Evolutionary conservation across 92 coral and sea anemone species (phyloP).

Genomic region (Ricordea florida): DNA sequence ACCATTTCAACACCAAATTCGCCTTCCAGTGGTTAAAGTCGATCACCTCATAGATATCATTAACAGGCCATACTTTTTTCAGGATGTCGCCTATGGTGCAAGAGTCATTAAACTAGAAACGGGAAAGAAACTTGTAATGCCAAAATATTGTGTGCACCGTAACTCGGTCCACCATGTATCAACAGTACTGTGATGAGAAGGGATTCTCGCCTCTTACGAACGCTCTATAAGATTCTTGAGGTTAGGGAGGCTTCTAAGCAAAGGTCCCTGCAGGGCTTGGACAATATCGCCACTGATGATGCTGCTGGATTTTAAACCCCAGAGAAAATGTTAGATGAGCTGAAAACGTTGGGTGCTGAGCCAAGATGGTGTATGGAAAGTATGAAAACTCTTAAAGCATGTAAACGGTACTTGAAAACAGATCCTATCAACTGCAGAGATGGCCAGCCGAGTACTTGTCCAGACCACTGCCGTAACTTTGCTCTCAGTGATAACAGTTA

Average conservation of each 20-base stretch:
- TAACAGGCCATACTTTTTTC: slow-evolving; percentile 55
- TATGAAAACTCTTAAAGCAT: slow-evolving; percentile 11
- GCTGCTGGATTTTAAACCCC: slow-evolving; percentile 58
- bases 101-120: slow-evolving; percentile 41
- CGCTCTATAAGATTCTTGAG: slow-evolving; percentile 45
- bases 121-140: slow-evolving; percentile 45
- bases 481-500: slow-evolving; percentile 47
- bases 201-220: slow-evolving; percentile 42
- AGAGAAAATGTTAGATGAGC: slow-evolving; percentile 38
- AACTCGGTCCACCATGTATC: slow-evolving; percentile 63
- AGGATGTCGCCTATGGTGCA: slow-evolving; percentile 64
- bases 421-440: slow-evolving; percentile 34
- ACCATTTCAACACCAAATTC: slow-evolving; percentile 29
- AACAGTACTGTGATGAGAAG: slow-evolving; percentile 52
- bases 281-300: slow-evolving; percentile 74
- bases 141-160: slow-evolving; percentile 66
- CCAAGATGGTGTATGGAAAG: slow-evolving; percentile 5
- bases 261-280: slow-evolving; percentile 62
- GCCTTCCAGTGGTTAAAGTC: slow-evolving; percentile 34
- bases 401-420: slow-evolving; percentile 45
- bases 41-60: slow-evolving; percentile 53
- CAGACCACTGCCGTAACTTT: slow-evolving; percentile 52
- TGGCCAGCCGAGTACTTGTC: slow-evolving; percentile 24
- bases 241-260: slow-evolving; percentile 68
- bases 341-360: slow-evolving; percentile 11